Base-by-base conservation (phyloP, 2,797 vertebrate genomes). In the Megalops cyprinoides region DNA sequence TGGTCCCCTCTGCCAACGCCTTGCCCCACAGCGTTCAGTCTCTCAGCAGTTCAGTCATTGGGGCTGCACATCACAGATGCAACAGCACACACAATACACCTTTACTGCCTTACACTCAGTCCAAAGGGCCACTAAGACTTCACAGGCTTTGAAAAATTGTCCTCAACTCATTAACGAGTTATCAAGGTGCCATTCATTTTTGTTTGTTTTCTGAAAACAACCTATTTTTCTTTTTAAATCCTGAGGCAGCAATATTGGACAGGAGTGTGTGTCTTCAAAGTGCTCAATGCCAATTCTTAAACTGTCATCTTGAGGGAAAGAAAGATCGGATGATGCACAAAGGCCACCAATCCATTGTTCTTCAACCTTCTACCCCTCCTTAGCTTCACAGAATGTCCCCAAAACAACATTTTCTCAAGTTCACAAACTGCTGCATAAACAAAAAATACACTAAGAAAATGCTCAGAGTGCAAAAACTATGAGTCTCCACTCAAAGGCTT, bases 401-500 rank as follows among this genome's bases (percentile, higher is more conserved):
- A 58, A 78, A 34, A 37, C 23, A 42, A 58, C 23, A 77, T 76
- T 83, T 62, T 15, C 58, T 81, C 4, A 79, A 82, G 18, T 75
- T 42, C 42, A 76, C 76, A 48, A 82, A 79, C 31, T 46, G 46
- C 65, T 77, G 65, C 31, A 65, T 77, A 65, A 53, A 78, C 71
- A 79, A 9, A 74, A 80, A 79, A 14, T 2, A n/a, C 77, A 74
- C 28, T 7, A 37, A 69, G 37, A 82, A 12, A 77, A 49, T 78
- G 75, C 39, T 78, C 77, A 69, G 37, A 80, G 55, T 53, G 9
- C 67, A 69, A 71, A 82, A 60, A 77, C 23, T 20, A 80, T 55
- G 25, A 83, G 53, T 37, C 79, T 75, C 76, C 48, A 39, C 28
- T 58, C 34, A 82, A 82, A 75, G 48, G 65, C 39, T n/a, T n/a